Percentiles rank a stretch among this genome's conserved stretches.
Conservation (phyloP, 2,797 vertebrate species). For the Hypotaenidia okinawae region DNA sequence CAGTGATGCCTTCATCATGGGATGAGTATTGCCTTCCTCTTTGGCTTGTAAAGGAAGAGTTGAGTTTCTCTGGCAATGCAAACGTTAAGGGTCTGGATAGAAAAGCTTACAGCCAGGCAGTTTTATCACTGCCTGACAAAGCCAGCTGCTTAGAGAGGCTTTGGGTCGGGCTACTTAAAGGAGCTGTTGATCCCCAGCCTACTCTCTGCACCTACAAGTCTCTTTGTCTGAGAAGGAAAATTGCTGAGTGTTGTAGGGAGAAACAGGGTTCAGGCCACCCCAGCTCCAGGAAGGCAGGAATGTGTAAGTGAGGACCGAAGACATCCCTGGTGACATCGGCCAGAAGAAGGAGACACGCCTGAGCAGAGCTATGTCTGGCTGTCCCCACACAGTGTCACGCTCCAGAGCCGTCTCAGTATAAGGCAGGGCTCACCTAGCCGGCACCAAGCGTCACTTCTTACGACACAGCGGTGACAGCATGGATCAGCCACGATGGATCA, state of each 20-base stretch:
- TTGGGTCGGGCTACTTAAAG: constrained; percentile 42
- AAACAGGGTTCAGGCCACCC: not conserved
- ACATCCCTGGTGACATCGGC: rapidly evolving
- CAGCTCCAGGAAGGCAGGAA: not conserved
- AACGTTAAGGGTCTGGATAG: not conserved
- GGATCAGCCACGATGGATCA: not conserved
- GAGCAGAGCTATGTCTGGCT: not conserved
- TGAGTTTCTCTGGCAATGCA: not conserved
- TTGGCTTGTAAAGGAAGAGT: not conserved
- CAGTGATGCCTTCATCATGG: rapidly evolving
- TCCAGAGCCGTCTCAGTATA: rapidly evolving
- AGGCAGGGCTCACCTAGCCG: not conserved
- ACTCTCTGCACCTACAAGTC: rapidly evolving
- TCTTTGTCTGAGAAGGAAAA: not conserved
- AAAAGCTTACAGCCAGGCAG: not conserved
- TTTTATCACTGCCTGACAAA: not conserved
- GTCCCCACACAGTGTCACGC: rapidly evolving
- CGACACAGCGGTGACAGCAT: rapidly evolving
- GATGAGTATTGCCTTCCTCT: not conserved
- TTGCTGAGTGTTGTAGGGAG: not conserved
- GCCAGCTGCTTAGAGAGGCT: constrained; percentile 27
- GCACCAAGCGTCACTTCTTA: not conserved
- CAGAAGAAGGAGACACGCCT: not conserved
- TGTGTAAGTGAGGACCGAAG: rapidly evolving
- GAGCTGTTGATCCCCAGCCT: not conserved